phyloP scores from a whole-genome alignment of 2,888 invertebrate species.

The Thymelicus sylvestris region DNA sequence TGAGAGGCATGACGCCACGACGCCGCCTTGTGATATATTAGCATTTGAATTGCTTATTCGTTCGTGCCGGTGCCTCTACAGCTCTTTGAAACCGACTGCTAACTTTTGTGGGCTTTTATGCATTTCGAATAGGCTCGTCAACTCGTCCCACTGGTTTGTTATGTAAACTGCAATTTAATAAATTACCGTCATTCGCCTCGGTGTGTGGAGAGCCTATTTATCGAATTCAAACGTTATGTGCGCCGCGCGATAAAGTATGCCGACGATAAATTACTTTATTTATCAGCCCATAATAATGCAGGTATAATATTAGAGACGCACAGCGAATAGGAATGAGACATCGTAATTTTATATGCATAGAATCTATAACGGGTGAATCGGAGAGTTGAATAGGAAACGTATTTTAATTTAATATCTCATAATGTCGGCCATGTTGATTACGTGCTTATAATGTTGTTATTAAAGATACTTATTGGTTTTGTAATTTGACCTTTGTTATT shows the following conservation, averaged over 20 bases:
- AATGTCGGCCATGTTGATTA: slow-evolving; percentile 12
- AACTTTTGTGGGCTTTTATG: slow-evolving; percentile 69
- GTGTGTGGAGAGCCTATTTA: slow-evolving; percentile 53
- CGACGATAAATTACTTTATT: slow-evolving; percentile 65
- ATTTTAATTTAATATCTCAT: slow-evolving; percentile 24
- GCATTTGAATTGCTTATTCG: slow-evolving; percentile 82
- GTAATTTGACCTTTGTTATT: not conserved
- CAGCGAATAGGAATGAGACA: slow-evolving; percentile 60
- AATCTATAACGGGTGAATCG: slow-evolving; percentile 41
- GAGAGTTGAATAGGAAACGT: slow-evolving; percentile 29
- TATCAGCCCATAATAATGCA: slow-evolving; percentile 59
- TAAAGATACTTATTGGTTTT: not conserved
- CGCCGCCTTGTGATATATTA: slow-evolving; percentile 83
- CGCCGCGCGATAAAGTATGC: slow-evolving; percentile 54
- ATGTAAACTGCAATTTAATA: slow-evolving; percentile 66
- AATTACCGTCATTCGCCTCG: slow-evolving; percentile 62
- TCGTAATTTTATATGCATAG: slow-evolving; percentile 53
- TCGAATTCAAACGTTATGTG: slow-evolving; percentile 53
- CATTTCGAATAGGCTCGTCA: slow-evolving; percentile 61
- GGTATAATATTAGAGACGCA: slow-evolving; percentile 53
- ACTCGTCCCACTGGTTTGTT: slow-evolving; percentile 64
- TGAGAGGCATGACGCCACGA: slow-evolving; percentile 73
- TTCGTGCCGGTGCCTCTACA: slow-evolving; percentile 56
- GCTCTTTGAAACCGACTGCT: slow-evolving; percentile 51
- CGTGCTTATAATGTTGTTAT: slow-evolving; percentile 24